Evolutionary conservation across 2,888 invertebrate genomes (phyloP).

Genomic region (Hypomecis punctinalis): DNA sequence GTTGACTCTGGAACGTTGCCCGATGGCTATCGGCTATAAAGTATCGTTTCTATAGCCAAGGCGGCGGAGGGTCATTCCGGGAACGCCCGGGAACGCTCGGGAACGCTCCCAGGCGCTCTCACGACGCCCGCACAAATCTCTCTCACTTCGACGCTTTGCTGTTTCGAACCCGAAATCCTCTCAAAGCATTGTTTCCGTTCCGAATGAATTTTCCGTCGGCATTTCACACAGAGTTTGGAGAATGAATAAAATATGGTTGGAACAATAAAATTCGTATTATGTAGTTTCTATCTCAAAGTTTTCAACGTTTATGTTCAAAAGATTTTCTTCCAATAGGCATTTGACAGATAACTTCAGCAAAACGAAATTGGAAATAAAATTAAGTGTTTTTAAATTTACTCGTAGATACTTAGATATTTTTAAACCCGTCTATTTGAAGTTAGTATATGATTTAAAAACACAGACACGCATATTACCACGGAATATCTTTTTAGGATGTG

Average conservation of each 20-base stretch:
- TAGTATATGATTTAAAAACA: no score
- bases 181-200: slow-evolving; percentile 57
- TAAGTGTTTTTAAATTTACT: no score
- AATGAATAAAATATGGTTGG: slow-evolving; percentile 44
- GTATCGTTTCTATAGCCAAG: slow-evolving; percentile 39
- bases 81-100: slow-evolving; percentile 9
- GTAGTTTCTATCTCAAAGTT: slow-evolving; percentile 28
- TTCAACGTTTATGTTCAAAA: slow-evolving; percentile 9
- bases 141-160: slow-evolving; percentile 54
- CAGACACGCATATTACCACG: no score
- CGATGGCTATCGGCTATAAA: slow-evolving; percentile 48
- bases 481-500: no score
- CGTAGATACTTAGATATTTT: no score
- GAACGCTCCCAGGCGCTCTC: slow-evolving; percentile 48
- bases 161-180: slow-evolving; percentile 54
- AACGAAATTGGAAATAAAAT: background rate
- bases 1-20: slow-evolving; percentile 46
- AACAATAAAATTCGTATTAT: slow-evolving; percentile 44
- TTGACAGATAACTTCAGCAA: background rate
- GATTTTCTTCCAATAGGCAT: background rate
- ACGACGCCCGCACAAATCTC: slow-evolving; percentile 66
- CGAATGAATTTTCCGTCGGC: slow-evolving; percentile 45
- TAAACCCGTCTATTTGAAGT: no score
- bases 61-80: slow-evolving; percentile 32
- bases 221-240: slow-evolving; percentile 39